Conservation (phyloP, 2,797 vertebrate species). For the Enteromius paludinosus region DNA sequence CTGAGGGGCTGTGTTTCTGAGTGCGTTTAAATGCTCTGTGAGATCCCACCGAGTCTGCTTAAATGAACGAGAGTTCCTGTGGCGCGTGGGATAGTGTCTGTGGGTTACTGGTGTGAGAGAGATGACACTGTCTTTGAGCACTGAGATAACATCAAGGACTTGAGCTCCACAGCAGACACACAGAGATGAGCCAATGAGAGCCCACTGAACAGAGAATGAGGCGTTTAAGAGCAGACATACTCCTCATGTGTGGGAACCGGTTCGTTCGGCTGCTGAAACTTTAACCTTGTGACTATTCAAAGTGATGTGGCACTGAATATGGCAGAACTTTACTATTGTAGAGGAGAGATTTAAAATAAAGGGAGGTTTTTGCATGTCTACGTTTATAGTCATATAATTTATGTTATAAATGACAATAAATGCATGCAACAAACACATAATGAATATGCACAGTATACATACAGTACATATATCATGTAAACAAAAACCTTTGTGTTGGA, state of each 20-base stretch:
- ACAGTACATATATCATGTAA: too few relatives aligned
- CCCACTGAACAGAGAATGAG: conserved; percentile 13
- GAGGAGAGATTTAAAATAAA: neutral
- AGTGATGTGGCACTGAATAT: neutral
- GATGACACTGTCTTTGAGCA: conserved; percentile 24
- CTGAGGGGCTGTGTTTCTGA: neutral
- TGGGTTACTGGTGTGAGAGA: conserved; percentile 36
- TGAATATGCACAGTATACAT: too few relatives aligned
- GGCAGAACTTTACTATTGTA: neutral
- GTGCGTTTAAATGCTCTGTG: conserved; percentile 26
- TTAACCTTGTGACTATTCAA: conserved; percentile 3
- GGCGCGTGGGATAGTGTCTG: conserved; percentile 29
- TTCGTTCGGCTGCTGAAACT: neutral
- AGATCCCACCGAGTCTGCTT: neutral
- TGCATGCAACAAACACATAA: too few relatives aligned
- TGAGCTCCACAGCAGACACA: conserved; percentile 11
- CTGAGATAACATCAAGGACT: conserved; percentile 40
- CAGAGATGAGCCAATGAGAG: conserved; percentile 22
- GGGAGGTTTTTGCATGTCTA: too few relatives aligned
- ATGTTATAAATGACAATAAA: too few relatives aligned
- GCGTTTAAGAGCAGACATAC: neutral
- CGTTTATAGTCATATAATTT: too few relatives aligned
- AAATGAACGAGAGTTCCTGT: conserved; percentile 6
- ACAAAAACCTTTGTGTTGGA: too few relatives aligned
- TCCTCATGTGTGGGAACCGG: neutral